Evolutionary conservation across 2,797 vertebrate species (phyloP), one percentile per base, ranked within the genome.

Genomic region (Pipistrellus pygmaeus): DNA sequence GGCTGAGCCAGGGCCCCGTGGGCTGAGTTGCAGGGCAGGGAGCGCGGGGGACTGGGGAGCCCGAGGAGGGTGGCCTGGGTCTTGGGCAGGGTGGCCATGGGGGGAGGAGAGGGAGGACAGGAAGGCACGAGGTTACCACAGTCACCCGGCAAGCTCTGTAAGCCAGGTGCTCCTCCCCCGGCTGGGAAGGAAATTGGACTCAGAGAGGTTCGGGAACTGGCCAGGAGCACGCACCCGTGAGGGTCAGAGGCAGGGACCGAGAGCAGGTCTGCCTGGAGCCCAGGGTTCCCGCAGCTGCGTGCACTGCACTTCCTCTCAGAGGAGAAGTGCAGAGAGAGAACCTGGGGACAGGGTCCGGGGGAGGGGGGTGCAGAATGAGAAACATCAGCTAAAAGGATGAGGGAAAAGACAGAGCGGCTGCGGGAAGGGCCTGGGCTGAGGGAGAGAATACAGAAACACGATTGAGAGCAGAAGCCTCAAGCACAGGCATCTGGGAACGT

Each of bases 101-200:
- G 51, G 69, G 38, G 55, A 32, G 55, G 48, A 35, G 25, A 44
- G 14, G 23, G 15, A 32, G 21, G 35, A 17, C 32, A 18, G 53
- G 8, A 14, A 35, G 12, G 32, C 35, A 4, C 41, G 66, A 5
- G 4, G 25, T 1, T 27, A 25, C 32, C 27, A 1, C 0, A 9
- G 23, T 38, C 62, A 20, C 85, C 12, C n/a, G 17, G 2, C 8
- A 30, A 18, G 21, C 30, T 76, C 85, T 8, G 1, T 1, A 53
- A 12, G 1, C 15, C 10, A 17, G 32, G 27, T 2, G 4, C 38
- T 53, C 27, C 27, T 60, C 81, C 55, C 60, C 1, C 0, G 2
- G n/a, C 38, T 6, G 11, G 10, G 21, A 48, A 73, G 30, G 32
- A 41, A 32, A 12, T 13, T 3, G 20, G 71, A 30, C 57, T 76